These are phyloP conservation scores for Labrus mixtus DNA, from an alignment of 2,113 vertebrate species.

Conservation along the genomic window DNA sequence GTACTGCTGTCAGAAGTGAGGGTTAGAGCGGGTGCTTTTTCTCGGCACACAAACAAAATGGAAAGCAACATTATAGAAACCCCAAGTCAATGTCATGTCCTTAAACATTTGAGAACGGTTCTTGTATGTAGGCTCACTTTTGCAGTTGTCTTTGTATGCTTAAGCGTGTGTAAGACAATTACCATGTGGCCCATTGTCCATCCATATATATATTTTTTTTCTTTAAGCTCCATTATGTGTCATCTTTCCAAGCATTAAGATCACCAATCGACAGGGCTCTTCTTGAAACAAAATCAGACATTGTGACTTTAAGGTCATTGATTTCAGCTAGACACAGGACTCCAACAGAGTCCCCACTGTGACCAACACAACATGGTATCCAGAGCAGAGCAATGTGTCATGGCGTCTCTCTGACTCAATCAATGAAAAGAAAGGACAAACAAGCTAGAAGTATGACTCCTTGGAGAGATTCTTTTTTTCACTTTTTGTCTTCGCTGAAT, in stretches of 20 bases:
- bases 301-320: slow-evolving; percentile 62
- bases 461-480: neutral
- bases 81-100: neutral
- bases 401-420: slow-evolving; percentile 55
- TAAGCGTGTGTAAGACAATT: no score
- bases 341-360: slow-evolving; percentile 50
- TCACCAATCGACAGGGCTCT: slow-evolving; percentile 33
- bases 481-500: neutral
- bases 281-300: slow-evolving; percentile 57
- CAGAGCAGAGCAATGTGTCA: slow-evolving; percentile 50
- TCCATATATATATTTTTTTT: no score
- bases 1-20: slow-evolving; percentile 45
- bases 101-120: slow-evolving; percentile 57
- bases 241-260: neutral
- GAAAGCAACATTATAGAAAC: neutral
- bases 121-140: no score
- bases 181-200: no score
- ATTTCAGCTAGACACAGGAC: slow-evolving; percentile 56
- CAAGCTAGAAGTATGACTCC: no score
- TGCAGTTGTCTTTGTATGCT: no score
- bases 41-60: neutral
- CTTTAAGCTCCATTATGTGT: neutral
- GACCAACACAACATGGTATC: slow-evolving; percentile 52
- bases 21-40: neutral
- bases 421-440: slow-evolving; percentile 24